Percentiles rank a stretch among this genome's conserved stretches.
phyloP scores from a whole-genome alignment of 2,797 vertebrate genomes.

The Microtus agrestis region DNA sequence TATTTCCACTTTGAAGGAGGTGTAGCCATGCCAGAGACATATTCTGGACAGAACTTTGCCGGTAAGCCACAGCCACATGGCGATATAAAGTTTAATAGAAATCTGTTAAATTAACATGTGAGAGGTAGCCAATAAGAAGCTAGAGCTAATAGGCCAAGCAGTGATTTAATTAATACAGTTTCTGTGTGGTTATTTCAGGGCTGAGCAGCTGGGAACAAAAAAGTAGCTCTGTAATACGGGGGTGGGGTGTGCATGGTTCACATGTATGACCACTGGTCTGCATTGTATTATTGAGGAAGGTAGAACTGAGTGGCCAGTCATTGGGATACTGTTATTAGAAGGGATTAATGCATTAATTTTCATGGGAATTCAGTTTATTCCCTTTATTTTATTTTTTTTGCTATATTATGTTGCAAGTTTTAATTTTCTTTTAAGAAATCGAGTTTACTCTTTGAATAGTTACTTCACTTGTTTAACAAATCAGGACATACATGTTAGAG shows the following conservation, averaged over 20 bases:
- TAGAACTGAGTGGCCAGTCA: not conserved
- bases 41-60: no score
- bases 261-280: not conserved
- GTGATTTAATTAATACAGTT: no score
- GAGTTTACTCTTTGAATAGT: constrained; percentile 9
- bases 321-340: not conserved
- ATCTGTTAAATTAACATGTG: no score
- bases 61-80: no score
- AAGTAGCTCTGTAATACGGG: no score
- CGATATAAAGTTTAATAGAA: no score
- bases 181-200: no score
- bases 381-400: no score
- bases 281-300: not conserved
- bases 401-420: not conserved
- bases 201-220: no score
- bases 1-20: not conserved
- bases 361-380: fast-evolving
- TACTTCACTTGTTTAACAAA: not conserved
- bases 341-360: not conserved
- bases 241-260: not conserved
- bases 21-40: no score
- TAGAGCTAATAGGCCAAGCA: no score
- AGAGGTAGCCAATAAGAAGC: no score
- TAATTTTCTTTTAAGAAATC: constrained; percentile 13
- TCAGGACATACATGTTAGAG: not conserved